Conservation (phyloP, 1,140 invertebrate genomes). For the Gryllus bimaculatus region DNA sequence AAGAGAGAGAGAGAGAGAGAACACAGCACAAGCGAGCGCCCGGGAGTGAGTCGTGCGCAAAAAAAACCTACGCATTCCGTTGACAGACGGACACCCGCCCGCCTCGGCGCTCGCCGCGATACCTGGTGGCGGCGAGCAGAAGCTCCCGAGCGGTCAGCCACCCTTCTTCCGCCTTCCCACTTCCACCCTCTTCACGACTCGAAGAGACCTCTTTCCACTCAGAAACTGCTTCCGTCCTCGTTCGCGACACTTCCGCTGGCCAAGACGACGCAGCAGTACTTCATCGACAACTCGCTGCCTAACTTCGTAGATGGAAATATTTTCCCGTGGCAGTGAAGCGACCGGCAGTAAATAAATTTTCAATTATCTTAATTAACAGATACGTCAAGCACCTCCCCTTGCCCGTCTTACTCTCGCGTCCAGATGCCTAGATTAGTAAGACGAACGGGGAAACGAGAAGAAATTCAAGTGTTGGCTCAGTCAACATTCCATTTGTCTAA, state of each 20-base stretch:
- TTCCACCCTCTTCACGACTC: no score
- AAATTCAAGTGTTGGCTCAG: not conserved
- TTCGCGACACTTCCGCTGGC: not conserved
- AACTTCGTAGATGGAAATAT: not conserved
- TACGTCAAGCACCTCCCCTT: not conserved
- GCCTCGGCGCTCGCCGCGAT: no score
- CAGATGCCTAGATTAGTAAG: not conserved
- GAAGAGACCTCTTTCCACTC: no score
- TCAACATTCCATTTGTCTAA: constrained; percentile 1
- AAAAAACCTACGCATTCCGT: no score
- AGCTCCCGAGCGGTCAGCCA: no score
- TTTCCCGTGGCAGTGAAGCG: not conserved
- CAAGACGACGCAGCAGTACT: not conserved
- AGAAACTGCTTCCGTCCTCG: not conserved
- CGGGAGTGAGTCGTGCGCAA: no score
- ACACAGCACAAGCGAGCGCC: no score
- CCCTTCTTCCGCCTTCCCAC: no score
- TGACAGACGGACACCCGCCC: no score
- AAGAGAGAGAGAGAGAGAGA: no score
- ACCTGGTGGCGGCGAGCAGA: no score
- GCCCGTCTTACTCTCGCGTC: not conserved
- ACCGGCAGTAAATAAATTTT: not conserved
- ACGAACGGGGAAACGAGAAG: not conserved
- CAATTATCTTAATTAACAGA: not conserved
- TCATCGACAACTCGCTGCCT: not conserved